Evolutionary conservation across 2,888 invertebrate species (phyloP), one percentile per base, ranked within the genome.

Genomic region (Dascillus cervinus): DNA sequence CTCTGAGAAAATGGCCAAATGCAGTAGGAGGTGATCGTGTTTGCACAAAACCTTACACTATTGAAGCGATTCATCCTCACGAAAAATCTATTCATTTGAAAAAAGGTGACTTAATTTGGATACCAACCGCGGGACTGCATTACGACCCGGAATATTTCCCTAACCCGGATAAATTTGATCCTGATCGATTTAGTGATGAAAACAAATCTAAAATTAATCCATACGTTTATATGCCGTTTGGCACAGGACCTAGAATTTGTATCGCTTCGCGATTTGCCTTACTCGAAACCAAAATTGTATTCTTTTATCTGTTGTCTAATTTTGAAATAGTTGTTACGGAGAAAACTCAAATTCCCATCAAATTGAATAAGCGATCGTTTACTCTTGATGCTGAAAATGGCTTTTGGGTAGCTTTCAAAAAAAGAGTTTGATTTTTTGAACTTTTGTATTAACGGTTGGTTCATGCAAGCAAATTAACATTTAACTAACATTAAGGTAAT

Each of bases 181-280:
- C 61, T 1, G 58, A 60, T 29, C 36, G 60, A 32, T 60, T 60
- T 39, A 70, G 72, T 0, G 70, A 73, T 39, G 75, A 75, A 47
- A 72, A 70, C 40, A 55, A 61, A 1, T 63, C 64, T n/a, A 68
- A 69, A 10, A 11, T 26, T n/a, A 45, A 60, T 6, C 65, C 66
- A 1, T 65, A 64, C 25, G 56, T 66, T 0, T 56, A 50, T 24
- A 6, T 56, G n/a, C 56, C 58, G 2, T 58, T 58, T 38, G 58
- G 58, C 2, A 3, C 75, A 1, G 79, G 79, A 3, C 77, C 72
- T 1, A 66, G 78, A 32, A 75, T 69, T 48, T 79, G 79, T 44
- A 72, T 79, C 29, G 79, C 76, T 66, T 4, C 11, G 14, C n/a
- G n/a, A n/a, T n/a, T n/a, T n/a, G n/a, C n/a, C n/a, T n/a, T n/a